Evolutionary conservation across 2,797 vertebrate species (phyloP).

Genomic region (Rhodeus uyekii): DNA sequence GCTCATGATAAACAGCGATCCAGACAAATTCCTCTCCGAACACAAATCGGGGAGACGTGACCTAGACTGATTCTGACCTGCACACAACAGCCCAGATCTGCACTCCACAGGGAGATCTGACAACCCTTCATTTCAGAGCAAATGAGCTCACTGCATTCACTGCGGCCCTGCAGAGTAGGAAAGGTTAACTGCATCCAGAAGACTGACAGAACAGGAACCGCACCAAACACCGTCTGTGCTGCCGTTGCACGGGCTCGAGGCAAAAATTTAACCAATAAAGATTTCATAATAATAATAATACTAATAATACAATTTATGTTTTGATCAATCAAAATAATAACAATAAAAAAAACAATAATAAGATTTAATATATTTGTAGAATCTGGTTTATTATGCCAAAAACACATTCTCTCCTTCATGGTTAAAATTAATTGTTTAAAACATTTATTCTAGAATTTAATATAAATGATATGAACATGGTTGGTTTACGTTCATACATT

Average conservation of each 20-base stretch:
- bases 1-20: conserved; percentile 1
- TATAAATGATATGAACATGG: background rate
- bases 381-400: background rate
- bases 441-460: background rate
- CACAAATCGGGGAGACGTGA: conserved; percentile 4
- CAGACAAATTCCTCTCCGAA: conserved; percentile 8
- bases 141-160: conserved; percentile 9
- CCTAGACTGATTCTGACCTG: background rate
- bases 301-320: too few species aligned
- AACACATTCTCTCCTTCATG: background rate
- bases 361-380: background rate
- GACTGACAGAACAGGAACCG: background rate
- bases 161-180: conserved; percentile 7
- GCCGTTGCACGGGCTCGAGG: background rate
- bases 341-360: too few species aligned
- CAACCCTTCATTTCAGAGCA: conserved; percentile 25
- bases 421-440: background rate
- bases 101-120: background rate
- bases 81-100: background rate
- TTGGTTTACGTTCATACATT: too few species aligned
- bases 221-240: background rate
- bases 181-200: background rate
- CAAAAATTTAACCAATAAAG: background rate
- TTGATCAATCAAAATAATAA: too few species aligned
- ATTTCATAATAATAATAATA: too few species aligned